Evolutionary conservation across 2,888 invertebrate species (phyloP).

Genomic region (Anodontia alba): DNA sequence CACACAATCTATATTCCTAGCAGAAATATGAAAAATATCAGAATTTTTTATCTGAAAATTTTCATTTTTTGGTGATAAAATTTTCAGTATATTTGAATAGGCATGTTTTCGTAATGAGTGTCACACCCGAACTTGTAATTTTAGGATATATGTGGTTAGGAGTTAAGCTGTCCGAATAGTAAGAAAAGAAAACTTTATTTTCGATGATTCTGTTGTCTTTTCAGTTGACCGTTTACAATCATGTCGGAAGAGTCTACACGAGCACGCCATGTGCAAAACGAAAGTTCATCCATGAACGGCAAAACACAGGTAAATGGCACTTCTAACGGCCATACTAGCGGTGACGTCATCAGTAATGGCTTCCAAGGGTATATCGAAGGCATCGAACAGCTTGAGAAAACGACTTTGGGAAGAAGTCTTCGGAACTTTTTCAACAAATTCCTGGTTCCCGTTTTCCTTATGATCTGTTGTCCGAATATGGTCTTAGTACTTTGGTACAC

Average conservation of each 20-base stretch:
- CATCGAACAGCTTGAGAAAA: constrained; percentile 62
- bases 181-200: too few relatives aligned
- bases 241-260: background rate
- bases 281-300: constrained; percentile 15
- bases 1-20: too few relatives aligned
- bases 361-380: constrained; percentile 64
- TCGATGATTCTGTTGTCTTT: background rate
- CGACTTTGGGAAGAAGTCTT: constrained; percentile 50
- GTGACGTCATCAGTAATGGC: constrained; percentile 67
- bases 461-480: constrained; percentile 75
- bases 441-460: constrained; percentile 75
- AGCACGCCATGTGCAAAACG: background rate
- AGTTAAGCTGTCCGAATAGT: too few relatives aligned
- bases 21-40: too few relatives aligned
- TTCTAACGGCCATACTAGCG: constrained; percentile 20
- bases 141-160: too few relatives aligned
- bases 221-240: background rate
- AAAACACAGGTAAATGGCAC: constrained; percentile 28
- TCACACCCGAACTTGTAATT: too few relatives aligned
- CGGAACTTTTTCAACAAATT: constrained; percentile 67
- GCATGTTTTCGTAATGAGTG: too few relatives aligned
- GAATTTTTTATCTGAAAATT: too few relatives aligned
- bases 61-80: too few relatives aligned
- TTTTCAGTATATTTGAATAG: too few relatives aligned
- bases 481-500: constrained; percentile 79